Evolutionary conservation across 2,797 vertebrate genomes (phyloP).

Genomic region (Molossus alvarezi): DNA sequence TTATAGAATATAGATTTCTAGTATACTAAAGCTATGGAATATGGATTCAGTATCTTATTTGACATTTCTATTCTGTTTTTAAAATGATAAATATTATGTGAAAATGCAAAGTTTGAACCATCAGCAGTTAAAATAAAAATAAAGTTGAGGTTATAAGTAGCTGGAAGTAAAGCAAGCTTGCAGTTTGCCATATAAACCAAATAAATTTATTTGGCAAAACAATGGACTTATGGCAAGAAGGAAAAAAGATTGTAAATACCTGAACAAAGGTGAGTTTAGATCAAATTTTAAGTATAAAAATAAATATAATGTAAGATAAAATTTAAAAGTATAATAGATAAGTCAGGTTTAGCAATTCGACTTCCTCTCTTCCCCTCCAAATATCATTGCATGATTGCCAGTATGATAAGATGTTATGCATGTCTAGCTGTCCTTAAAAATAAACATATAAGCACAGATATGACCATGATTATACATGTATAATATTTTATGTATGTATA

Average conservation of each 20-base stretch:
- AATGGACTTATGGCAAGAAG: neutral
- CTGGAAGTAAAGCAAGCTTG: neutral
- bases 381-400: neutral
- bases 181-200: neutral
- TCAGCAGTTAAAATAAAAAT: conserved; percentile 59
- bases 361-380: neutral
- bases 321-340: conserved; percentile 21
- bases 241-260: neutral
- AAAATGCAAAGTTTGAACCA: neutral
- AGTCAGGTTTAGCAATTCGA: neutral
- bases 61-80: neutral
- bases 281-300: conserved; percentile 18
- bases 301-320: neutral
- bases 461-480: neutral
- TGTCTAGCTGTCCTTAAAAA: neutral
- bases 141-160: neutral
- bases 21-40: neutral
- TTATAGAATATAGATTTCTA: neutral
- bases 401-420: neutral
- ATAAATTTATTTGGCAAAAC: conserved; percentile 16
- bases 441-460: neutral
- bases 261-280: neutral
- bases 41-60: neutral
- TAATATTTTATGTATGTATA: neutral
- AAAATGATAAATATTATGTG: conserved; percentile 22